phyloP scores from a whole-genome alignment of 2,888 invertebrate genomes.

The Polydrusus cervinus region DNA sequence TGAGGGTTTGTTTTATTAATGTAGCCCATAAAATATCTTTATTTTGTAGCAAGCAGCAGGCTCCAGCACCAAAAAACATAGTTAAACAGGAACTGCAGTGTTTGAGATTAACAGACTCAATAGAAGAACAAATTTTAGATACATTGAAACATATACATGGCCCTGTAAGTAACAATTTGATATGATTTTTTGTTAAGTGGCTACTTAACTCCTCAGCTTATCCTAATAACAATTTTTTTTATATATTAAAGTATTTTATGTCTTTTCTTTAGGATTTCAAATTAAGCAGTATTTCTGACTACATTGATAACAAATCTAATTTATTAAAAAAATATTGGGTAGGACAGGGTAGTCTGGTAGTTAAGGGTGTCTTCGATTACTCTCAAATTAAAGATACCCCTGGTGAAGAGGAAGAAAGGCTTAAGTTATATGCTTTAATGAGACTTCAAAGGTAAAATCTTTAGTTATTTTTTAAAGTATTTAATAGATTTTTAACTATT shows the following conservation, averaged over 20 bases:
- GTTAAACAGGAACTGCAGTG: slow-evolving; percentile 86
- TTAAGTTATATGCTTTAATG: slow-evolving; percentile 81
- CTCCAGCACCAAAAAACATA: slow-evolving; percentile 56
- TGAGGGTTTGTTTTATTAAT: too few species aligned
- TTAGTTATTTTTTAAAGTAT: too few species aligned
- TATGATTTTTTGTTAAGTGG: background rate
- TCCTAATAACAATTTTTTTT: background rate
- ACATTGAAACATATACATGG: slow-evolving; percentile 85
- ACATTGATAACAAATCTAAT: slow-evolving; percentile 80
- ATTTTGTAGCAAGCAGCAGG: slow-evolving; percentile 29
- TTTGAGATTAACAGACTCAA: slow-evolving; percentile 79
- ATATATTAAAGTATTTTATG: slow-evolving; percentile 48
- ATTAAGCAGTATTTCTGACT: slow-evolving; percentile 70
- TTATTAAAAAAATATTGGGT: slow-evolving; percentile 84
- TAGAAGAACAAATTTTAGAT: slow-evolving; percentile 83
- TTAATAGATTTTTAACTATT: too few species aligned
- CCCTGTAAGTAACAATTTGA: slow-evolving; percentile 73
- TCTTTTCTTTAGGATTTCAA: slow-evolving; percentile 58
- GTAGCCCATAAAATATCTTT: slow-evolving; percentile 5
- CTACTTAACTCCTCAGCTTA: background rate
- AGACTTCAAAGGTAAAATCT: slow-evolving; percentile 79
- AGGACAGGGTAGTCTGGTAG: slow-evolving; percentile 83
- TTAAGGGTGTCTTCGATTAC: slow-evolving; percentile 83
- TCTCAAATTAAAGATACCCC: slow-evolving; percentile 76
- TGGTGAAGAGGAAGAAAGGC: slow-evolving; percentile 77